A percentile compares a stretch with the other conserved stretches of the same genome.
phyloP scores from a whole-genome alignment of 2,888 invertebrate genomes.

The Drosophila picticornis region DNA sequence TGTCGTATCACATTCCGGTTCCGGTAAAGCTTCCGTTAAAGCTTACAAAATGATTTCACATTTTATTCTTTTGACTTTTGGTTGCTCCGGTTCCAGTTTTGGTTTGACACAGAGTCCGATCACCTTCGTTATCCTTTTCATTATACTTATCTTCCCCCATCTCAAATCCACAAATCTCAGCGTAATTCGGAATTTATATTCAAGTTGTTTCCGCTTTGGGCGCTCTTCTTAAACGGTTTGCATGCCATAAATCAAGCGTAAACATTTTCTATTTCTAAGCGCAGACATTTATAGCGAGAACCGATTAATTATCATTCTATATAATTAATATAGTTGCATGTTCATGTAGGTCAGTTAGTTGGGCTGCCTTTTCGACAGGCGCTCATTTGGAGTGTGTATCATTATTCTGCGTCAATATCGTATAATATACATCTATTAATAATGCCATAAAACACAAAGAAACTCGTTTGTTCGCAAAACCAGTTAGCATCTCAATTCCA shows the following conservation, averaged over 20 bases:
- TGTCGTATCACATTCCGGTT: not conserved
- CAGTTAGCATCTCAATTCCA: conserved; percentile 54
- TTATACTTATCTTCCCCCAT: too few relatives aligned
- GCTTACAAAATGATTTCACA: not conserved
- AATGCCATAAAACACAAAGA: conserved; percentile 43
- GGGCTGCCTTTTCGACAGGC: not conserved
- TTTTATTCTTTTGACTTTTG: not conserved
- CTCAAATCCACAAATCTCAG: not conserved
- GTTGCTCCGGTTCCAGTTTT: not conserved
- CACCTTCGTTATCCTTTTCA: not conserved
- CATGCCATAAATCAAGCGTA: not conserved
- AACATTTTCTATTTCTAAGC: not conserved
- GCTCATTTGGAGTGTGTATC: conserved; percentile 7
- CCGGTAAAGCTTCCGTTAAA: not conserved
- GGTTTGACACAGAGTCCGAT: not conserved
- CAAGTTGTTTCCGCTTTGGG: not conserved
- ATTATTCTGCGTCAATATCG: conserved; percentile 25
- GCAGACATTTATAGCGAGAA: not conserved
- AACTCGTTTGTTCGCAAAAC: conserved; percentile 51
- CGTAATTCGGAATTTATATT: not conserved
- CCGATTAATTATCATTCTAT: not conserved
- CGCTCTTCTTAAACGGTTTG: not conserved
- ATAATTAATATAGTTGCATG: not conserved
- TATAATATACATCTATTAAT: conserved; percentile 44
- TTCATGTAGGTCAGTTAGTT: conserved; percentile 2